Percentiles rank a stretch among this genome's conserved stretches.
These are phyloP conservation scores for Melanerpes aurifrons DNA, from an alignment of 2,113 vertebrate genomes.

Conservation along the genomic window DNA sequence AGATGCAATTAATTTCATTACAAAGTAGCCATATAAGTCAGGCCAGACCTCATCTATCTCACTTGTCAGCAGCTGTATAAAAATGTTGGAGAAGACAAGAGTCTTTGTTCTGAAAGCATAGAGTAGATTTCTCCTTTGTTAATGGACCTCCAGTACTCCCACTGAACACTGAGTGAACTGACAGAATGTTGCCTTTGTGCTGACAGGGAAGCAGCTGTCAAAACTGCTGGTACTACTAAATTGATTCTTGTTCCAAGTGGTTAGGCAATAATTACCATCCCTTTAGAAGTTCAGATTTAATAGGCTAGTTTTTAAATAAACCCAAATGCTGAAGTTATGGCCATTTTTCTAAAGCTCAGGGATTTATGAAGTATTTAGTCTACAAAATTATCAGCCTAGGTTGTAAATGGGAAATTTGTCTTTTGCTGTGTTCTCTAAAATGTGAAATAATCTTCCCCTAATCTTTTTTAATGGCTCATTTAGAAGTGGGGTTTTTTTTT, in stretches of 20 bases:
- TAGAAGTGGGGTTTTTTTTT: neutral
- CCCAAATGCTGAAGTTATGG: neutral
- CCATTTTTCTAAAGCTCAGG: neutral
- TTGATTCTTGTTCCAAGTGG: neutral
- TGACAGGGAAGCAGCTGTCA: constrained; percentile 20
- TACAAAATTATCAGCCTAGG: neutral
- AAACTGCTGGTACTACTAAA: neutral
- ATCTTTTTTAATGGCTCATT: neutral
- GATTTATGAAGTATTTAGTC: neutral
- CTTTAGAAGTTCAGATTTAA: neutral
- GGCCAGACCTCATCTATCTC: neutral
- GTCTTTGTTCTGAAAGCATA: neutral
- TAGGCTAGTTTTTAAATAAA: neutral
- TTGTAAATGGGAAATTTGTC: neutral
- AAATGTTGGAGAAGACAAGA: constrained; percentile 4
- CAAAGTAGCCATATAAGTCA: neutral
- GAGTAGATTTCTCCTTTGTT: constrained; percentile 1
- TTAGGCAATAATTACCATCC: neutral
- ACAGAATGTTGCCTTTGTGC: constrained; percentile 43
- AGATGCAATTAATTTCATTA: neutral
- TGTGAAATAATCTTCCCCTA: neutral
- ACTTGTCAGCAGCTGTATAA: neutral
- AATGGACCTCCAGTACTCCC: constrained; percentile 1
- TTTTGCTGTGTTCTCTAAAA: neutral
- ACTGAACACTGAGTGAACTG: neutral